These are phyloP conservation scores for Actinopyga echinites DNA, from an alignment of 53 echinoderm and acorn worm species.

Conservation along the genomic window DNA sequence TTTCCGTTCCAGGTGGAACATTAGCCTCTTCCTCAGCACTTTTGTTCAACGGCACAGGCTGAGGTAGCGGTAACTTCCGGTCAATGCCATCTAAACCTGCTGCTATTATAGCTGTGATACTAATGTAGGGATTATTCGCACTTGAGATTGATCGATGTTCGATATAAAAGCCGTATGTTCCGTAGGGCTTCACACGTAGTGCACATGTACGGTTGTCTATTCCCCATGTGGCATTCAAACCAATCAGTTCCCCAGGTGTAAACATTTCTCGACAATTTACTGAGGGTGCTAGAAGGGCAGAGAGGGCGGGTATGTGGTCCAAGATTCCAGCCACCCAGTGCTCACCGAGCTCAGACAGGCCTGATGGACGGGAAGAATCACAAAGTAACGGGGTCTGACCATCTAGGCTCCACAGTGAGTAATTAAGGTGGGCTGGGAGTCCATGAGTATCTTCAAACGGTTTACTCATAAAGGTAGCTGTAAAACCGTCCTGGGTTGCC, in stretches of 20 bases:
- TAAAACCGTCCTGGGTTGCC: constrained; percentile 49
- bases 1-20: no score
- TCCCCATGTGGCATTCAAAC: constrained; percentile 71
- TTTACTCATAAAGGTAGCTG: constrained; percentile 73
- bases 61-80: constrained; percentile 42
- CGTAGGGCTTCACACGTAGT: constrained; percentile 48
- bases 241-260: constrained; percentile 36
- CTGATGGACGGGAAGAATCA: constrained; percentile 38
- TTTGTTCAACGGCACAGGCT: constrained; percentile 1
- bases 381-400: constrained; percentile 46
- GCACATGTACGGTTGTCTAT: constrained; percentile 64
- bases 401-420: constrained; percentile 64
- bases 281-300: constrained; percentile 44
- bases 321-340: constrained; percentile 71
- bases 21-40: no score
- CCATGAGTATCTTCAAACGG: constrained; percentile 47
- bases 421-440: constrained; percentile 55
- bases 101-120: constrained; percentile 62
- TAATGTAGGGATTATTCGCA: constrained; percentile 63
- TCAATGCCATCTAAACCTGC: constrained; percentile 70
- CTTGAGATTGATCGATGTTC: constrained; percentile 64
- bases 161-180: constrained; percentile 46
- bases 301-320: constrained; percentile 55
- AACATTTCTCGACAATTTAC: constrained; percentile 52
- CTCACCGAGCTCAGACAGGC: constrained; percentile 51